These are phyloP conservation scores for Halcyon smyrnensis DNA, from an alignment of 2,797 vertebrate genomes.

Conservation along the genomic window DNA sequence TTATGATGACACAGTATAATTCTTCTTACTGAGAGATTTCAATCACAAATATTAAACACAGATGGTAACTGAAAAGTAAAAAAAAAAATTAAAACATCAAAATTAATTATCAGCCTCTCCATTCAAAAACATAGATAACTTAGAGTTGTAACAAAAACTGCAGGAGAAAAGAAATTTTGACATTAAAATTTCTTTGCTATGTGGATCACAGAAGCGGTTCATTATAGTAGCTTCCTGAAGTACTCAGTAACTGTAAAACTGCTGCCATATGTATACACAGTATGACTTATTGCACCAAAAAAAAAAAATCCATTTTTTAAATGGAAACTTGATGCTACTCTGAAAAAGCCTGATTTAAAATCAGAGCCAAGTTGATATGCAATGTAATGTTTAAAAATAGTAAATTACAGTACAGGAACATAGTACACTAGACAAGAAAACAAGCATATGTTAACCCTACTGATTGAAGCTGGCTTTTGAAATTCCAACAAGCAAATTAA, in stretches of 20 bases:
- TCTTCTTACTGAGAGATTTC: neutral
- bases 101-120: neutral
- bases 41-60: neutral
- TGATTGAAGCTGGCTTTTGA: neutral
- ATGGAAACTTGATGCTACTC: neutral
- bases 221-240: neutral
- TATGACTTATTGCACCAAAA: neutral
- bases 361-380: neutral
- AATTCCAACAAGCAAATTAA: neutral
- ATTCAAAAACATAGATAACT: neutral
- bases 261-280: neutral
- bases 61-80: neutral
- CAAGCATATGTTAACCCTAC: neutral
- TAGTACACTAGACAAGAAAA: neutral
- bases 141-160: neutral
- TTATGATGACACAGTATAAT: neutral
- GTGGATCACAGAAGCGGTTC: neutral
- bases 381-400: neutral
- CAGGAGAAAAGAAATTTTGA: neutral
- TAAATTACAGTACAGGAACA: neutral
- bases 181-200: neutral
- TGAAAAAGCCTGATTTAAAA: neutral
- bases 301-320: neutral
- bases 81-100: neutral
- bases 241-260: neutral